Evolutionary conservation across 1,140 invertebrate species (phyloP), one percentile per base, ranked within the genome.

Genomic region (Cataglyphis hispanica): DNA sequence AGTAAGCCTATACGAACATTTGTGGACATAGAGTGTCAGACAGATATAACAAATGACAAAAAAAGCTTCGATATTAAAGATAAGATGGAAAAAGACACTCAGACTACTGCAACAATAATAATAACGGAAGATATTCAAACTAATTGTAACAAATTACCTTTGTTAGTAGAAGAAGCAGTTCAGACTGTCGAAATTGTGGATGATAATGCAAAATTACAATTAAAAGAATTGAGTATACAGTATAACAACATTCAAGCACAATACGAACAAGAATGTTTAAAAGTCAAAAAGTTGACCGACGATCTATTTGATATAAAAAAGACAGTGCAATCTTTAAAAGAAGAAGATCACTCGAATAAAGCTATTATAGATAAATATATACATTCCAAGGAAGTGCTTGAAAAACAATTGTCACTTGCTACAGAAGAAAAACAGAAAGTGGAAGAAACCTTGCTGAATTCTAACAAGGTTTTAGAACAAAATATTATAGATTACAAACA

Each of bases 51-150:
- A 16, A 85, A 77, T n/a, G n/a, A n/a, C n/a, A 1, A n/a, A 31
- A 67, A 46, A 19, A 43, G 56, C 2, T 3, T 22, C 8, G 6
- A 81, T 22, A 43, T 6, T 10, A 16, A 46, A 43, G n/a, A 50
- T 31, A 8, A 63, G 34, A 25, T 74, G n/a, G 27, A 83, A 56
- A 77, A 77, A 27, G 77, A 60, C 19, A 70, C 58, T 27, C 78
- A 89, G 2, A 72, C 64, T 31, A 27, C 10, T 78, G 13, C 31
- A 50, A 53, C 40, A 19, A 70, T 60, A 64, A 76, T 34, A 46
- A 46, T 43, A 10, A 67, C 56, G 31, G 70, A 84, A 86, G 78
- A 92, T 27, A 70, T n/a, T 37, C 90, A 91, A 61, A 85, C 78
- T 0, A 84, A 76, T 67, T 87, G 84, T 37, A 60, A 60, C 22